These are phyloP conservation scores for Cyrtorhinus lividipennis DNA, from an alignment of 1,140 invertebrate genomes.

Conservation along the genomic window DNA sequence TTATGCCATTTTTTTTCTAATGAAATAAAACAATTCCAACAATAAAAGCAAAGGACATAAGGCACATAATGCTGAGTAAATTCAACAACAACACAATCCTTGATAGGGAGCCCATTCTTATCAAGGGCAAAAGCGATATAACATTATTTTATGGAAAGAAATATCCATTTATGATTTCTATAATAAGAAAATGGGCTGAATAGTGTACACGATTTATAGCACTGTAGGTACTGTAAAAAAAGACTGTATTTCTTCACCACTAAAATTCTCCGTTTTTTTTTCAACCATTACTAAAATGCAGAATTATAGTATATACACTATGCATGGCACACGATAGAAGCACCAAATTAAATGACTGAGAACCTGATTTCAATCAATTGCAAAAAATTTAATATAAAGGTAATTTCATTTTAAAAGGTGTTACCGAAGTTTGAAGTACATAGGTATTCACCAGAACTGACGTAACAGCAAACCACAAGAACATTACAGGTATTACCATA, in stretches of 20 bases:
- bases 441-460: background rate
- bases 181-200: constrained; percentile 6
- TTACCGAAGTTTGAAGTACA: background rate
- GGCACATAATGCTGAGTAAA: constrained; percentile 27
- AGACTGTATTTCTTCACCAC: background rate
- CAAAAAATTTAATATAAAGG: background rate
- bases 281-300: background rate
- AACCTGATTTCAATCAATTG: background rate
- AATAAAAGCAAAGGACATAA: constrained; percentile 26
- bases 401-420: background rate
- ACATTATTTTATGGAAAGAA: constrained; percentile 4
- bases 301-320: background rate
- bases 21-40: constrained; percentile 23
- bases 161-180: background rate
- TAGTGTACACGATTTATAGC: background rate
- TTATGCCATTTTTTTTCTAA: constrained; percentile 18
- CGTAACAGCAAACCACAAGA: constrained; percentile 6
- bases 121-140: constrained; percentile 16
- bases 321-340: constrained; percentile 14
- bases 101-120: constrained; percentile 19
- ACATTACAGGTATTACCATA: background rate
- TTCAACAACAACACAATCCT: constrained; percentile 26
- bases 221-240: background rate
- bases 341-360: constrained; percentile 11
- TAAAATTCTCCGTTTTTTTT: background rate